Base-by-base conservation (phyloP, 2,888 invertebrate genomes). In the Synergus laeviventris region DNA sequence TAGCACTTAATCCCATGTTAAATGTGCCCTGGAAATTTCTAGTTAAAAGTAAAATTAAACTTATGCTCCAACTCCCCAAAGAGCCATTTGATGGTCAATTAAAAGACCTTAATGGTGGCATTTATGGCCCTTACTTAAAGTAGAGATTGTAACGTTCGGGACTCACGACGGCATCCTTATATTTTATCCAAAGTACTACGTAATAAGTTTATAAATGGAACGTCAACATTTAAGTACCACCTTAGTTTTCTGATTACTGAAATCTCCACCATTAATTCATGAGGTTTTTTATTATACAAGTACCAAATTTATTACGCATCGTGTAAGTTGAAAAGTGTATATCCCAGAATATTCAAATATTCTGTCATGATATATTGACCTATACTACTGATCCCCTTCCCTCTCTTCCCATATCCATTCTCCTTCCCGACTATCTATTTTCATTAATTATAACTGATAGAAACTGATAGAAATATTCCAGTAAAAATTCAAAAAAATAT, bases 41-140 rank as follows among this genome's bases (percentile, higher is more conserved):
- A 7, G 12, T 64, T 21, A 14, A 7, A 39, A 38, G 39, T 42
- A 21, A n/a, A 31, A 54, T 70, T 31, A 70, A 70, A 49, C 70
- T 70, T 45, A 49, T 49, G 49, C 49, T 31, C 16, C 2, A 70
- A 31, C n/a, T 36, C 45, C n/a, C 31, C 1, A 31, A n/a, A 45
- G n/a, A 70, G 49, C 70, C 70, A 54, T 45, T 70, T 70, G 24
- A 45, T 14, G 70, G 70, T 36, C 70, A 49, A 70, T 70, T 70
- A 70, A 70, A 70, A 70, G n/a, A 45, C 70, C 45, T 70, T 70
- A 70, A 70, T 70, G 70, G 31, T n/a, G 31, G 70, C 70, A 70
- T 70, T 70, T 49, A 70, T 70, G 70, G 31, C 49, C 70, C 11
- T 70, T 70, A 70, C 31, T 70, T 70, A 54, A 49, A 11, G 24